phyloP scores from a whole-genome alignment of 2,888 invertebrate species.

The Dryocosmus kuriphilus region DNA sequence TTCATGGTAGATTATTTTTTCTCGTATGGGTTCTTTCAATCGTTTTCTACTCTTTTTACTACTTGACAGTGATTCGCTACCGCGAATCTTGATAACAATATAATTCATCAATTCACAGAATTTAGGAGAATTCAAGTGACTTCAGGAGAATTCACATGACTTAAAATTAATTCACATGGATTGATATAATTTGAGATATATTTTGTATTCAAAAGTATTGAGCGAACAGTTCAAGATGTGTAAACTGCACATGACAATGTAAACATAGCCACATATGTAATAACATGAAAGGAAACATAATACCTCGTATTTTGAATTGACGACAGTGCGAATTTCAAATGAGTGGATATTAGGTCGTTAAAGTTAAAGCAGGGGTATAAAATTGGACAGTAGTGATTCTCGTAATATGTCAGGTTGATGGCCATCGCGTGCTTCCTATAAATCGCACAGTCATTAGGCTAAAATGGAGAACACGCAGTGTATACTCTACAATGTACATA shows the following conservation, averaged over 20 bases:
- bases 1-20: too few species aligned
- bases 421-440: slow-evolving; percentile 26
- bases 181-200: too few species aligned
- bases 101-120: too few species aligned
- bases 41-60: too few species aligned
- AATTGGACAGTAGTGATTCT: slow-evolving; percentile 15
- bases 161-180: too few species aligned
- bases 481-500: neutral
- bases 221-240: neutral
- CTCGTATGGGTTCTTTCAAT: too few species aligned
- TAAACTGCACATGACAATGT: neutral
- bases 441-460: slow-evolving; percentile 6
- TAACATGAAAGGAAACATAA: slow-evolving; percentile 3
- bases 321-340: slow-evolving; percentile 26
- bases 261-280: neutral
- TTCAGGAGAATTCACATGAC: too few species aligned
- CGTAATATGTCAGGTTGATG: slow-evolving; percentile 30
- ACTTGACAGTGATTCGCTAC: too few species aligned
- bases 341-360: slow-evolving; percentile 7
- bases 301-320: slow-evolving; percentile 22
- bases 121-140: too few species aligned
- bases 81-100: too few species aligned
- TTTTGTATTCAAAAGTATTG: neutral
- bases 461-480: neutral
- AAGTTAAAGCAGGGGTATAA: slow-evolving; percentile 25